phyloP scores from a whole-genome alignment of 1,140 invertebrate species.

The Anthonomus grandis region DNA sequence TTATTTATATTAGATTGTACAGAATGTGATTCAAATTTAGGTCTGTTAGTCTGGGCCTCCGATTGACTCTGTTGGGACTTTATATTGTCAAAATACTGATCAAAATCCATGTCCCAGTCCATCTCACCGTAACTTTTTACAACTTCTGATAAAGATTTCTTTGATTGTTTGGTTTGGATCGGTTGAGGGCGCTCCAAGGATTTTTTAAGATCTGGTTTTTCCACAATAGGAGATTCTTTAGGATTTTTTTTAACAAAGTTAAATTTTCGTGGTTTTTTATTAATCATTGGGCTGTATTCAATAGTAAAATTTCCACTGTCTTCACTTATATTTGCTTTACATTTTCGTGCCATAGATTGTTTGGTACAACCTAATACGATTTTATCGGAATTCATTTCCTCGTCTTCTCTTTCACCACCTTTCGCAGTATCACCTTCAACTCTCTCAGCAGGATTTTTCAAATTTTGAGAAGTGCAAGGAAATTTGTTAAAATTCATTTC shows the following conservation, averaged over 20 bases:
- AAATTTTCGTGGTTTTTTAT: not conserved
- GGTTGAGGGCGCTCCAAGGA: too few species aligned
- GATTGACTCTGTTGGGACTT: too few species aligned
- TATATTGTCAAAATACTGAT: not conserved
- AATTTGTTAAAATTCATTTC: not conserved
- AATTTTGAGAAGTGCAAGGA: not conserved
- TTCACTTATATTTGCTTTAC: too few species aligned
- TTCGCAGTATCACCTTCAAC: not conserved
- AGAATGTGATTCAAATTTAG: too few species aligned
- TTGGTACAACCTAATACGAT: too few species aligned
- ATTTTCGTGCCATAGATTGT: too few species aligned
- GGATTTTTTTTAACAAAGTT: not conserved
- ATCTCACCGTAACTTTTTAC: not conserved
- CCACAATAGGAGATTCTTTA: not conserved
- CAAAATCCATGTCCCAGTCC: not conserved
- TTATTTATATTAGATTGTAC: not conserved
- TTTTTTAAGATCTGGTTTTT: not conserved
- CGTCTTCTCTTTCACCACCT: too few species aligned
- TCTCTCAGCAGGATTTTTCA: not conserved
- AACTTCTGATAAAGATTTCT: constrained; percentile 2
- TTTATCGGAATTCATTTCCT: too few species aligned
- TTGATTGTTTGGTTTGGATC: not conserved
- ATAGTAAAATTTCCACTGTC: too few species aligned
- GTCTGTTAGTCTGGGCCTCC: too few species aligned
- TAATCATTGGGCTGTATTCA: not conserved